Base-by-base conservation (phyloP, 2,888 invertebrate species). In the Hydropsyche betteni region DNA sequence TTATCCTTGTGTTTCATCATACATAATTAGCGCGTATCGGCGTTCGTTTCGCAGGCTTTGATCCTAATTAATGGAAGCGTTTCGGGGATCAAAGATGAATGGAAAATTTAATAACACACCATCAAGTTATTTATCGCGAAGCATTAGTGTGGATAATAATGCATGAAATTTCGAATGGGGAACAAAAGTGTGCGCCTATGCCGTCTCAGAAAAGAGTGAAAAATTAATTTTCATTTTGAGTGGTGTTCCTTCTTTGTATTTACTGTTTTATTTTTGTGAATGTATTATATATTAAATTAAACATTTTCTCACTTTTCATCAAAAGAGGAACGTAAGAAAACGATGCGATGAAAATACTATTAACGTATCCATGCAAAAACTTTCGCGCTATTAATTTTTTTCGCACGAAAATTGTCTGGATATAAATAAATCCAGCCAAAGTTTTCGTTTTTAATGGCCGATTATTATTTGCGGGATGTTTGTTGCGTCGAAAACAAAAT, bases 41-140 rank as follows among this genome's bases (percentile, higher is more conserved):
- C 34, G 34, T 10, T 12, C 36, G n/a, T 12, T 55, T 55, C 64
- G 34, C 64, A 10, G 8, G 5, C 5, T 64, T 64, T 64, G 64
- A 36, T 64, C 34, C n/a, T 64, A 12, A 36, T 12, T 64, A 64
- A 64, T 64, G 24, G n/a, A n/a, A 10, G 64, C 64, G n/a, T 34
- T 64, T 64, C 61, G 33, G 16, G 24, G 5, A 61, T 61, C 64
- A 36, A 64, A 64, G n/a, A 34, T 34, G n/a, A 64, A 64, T 36
- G 64, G 64, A 36, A 64, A 64, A 33, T 64, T 64, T 64, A 64
- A 64, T 64, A 64, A 36, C 64, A n/a, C 64, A n/a, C 64, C 44
- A 44, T 64, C 36, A 36, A 34, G 36, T 36, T 36, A 64, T 64
- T 64, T 64, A 64, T 64, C 10, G 64, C 64, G 12, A 36, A 64